Base-by-base conservation (phyloP, 2,113 vertebrate species). In the Triplophysa tibetana region DNA sequence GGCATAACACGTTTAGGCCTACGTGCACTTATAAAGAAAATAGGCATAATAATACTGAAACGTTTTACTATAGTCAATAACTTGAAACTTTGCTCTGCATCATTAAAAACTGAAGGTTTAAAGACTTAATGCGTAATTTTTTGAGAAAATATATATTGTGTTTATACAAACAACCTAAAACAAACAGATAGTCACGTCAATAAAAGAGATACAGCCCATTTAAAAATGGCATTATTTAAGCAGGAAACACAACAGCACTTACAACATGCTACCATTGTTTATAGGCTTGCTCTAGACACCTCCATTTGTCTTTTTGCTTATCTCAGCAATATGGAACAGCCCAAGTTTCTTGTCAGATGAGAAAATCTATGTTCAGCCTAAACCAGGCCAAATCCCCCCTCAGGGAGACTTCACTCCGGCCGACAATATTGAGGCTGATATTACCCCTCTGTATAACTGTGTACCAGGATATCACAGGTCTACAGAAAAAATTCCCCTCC, bases 371-470 rank as follows among this genome's bases (percentile, higher is more conserved):
- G 83, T 74, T 78, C 56, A 19, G 62, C 48, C 64, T 75, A 84
- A 84, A 84, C 69, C 79, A 84, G 83, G 79, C 63, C 79, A 84
- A 81, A 81, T 78, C 77, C 41, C 67, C 81, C 78, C 84, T 45
- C 61, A 60, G 81, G 84, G 75, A 21, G 19, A n/a, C 75, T 75
- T 78, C 23, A 52, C 70, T 61, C 75, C 48, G 67, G 70, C 70
- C 43, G 70, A 60, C 70, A 75, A 81, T 70, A 83, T 67, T 48
- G 73, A 45, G 70, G 19, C 81, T 58, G 81, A 83, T 83, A 83
- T 83, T 85, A 81, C 81, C 81, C 81, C 75, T 75, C 48, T 77
- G 45, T 54, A 33, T 67, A 77, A 26, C 41, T 67, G 29, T 74
- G 56, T 60, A 52, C 64, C 73, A 75, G 84, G 74, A 78, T 68